Evolutionary conservation across 1,140 invertebrate genomes (phyloP).

Genomic region (Holcopasites calliopsidis): DNA sequence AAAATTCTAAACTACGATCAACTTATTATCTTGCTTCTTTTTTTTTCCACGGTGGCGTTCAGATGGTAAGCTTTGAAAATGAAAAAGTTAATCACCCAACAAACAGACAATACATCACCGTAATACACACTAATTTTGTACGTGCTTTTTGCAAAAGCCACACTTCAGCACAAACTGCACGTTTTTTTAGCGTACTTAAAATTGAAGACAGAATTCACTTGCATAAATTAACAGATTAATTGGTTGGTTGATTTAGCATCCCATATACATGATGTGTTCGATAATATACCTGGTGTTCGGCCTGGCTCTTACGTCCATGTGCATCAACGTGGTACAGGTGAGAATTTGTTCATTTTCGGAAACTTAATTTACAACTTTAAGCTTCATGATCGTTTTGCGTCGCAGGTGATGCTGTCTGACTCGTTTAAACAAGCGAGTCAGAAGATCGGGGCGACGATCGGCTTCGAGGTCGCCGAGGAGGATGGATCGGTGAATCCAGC

Average conservation of each 20-base stretch:
- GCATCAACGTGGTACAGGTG: slow-evolving; percentile 97
- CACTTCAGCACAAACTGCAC: slow-evolving; percentile 49
- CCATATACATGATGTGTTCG: slow-evolving; percentile 94
- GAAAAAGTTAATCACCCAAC: slow-evolving; percentile 22
- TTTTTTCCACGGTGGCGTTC: slow-evolving; percentile 74
- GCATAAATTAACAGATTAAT: slow-evolving; percentile 52
- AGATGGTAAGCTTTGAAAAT: slow-evolving; percentile 74
- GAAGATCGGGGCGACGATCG: slow-evolving; percentile 92
- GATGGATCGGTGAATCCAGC: slow-evolving; percentile 78
- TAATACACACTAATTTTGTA: slow-evolving; percentile 35
- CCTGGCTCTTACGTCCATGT: slow-evolving; percentile 96
- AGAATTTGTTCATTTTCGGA: slow-evolving; percentile 69
- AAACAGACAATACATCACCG: slow-evolving; percentile 34
- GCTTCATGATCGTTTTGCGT: neutral
- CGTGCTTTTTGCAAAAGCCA: slow-evolving; percentile 48
- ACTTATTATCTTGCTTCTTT: slow-evolving; percentile 56
- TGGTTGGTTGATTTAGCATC: slow-evolving; percentile 82
- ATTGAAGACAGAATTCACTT: neutral
- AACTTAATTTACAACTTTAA: neutral
- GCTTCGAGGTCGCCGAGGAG: slow-evolving; percentile 86
- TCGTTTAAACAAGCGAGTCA: slow-evolving; percentile 91
- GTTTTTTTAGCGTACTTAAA: slow-evolving; percentile 30
- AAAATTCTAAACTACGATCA: slow-evolving; percentile 32
- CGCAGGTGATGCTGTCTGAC: slow-evolving; percentile 86
- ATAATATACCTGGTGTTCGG: slow-evolving; percentile 97